Base-by-base conservation (phyloP, 2,797 vertebrate species). In the Botia almorhae region DNA sequence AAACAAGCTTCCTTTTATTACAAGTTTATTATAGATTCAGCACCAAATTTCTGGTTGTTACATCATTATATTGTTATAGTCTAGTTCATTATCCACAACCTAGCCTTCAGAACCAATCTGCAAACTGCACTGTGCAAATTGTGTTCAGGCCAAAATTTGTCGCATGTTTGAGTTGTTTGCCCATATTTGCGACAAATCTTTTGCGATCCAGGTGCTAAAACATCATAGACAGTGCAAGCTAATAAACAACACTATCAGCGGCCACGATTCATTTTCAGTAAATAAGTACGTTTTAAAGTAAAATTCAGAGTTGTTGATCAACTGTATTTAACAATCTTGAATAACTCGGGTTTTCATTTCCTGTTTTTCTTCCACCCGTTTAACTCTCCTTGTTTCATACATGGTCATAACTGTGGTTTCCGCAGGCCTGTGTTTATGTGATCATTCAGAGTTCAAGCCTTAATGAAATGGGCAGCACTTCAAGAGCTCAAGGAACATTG, bases 401-500 rank as follows among this genome's bases (percentile, higher is more conserved):
- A 61, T 79, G 76, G 76, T 83, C 29, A 2, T 33, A 76, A 74
- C 29, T 58, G 43, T 26, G 80, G 21, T 21, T 69, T 51, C 13
- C 23, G 26, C 76, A 68, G 53, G 76, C n/a, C 74, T 33, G 19
- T 53, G 60, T 70, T 74, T 75, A 82, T 74, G 12, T 67, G 86
- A 93, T 93, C 91, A 85, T 87, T 91, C 90, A 92, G 85, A 68
- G 82, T 2, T 89, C 86, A 88, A 88, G 85, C 82, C 50, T 89
- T 93, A 94, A 94, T 93, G 93, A 91, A 90, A 87, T 87, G 87
- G 88, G 88, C 86, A 82, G 85, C 82, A 39, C 86, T 92, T 26
- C 7, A 92, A 92, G 92, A 90, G 89, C 90, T 88, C 89, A 90
- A 90, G 80, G 87, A 93, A 90, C 89, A 92, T 92, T 91, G 90